phyloP scores from a whole-genome alignment of 2,113 vertebrate species.

The Dissostichus mawsoni region DNA sequence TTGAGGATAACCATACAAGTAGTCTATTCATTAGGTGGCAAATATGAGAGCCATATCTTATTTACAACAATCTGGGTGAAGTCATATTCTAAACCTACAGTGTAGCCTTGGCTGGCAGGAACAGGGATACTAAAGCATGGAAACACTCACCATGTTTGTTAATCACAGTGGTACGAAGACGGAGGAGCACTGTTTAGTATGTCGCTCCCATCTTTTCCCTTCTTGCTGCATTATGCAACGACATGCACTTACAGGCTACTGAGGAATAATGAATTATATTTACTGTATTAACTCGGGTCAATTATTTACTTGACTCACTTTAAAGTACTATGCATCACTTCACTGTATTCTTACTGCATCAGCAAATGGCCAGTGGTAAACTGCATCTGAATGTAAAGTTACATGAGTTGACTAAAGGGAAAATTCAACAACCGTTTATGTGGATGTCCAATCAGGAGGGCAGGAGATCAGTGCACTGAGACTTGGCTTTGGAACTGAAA shows the following conservation, averaged over 20 bases:
- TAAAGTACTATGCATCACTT: slow-evolving; percentile 6
- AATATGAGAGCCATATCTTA: slow-evolving; percentile 31
- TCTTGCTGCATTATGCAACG: slow-evolving; percentile 43
- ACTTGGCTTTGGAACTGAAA: too few species aligned
- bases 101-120: neutral
- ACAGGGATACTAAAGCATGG: neutral
- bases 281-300: slow-evolving; percentile 48
- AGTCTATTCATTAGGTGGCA: slow-evolving; percentile 41
- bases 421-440: too few species aligned
- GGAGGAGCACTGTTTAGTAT: slow-evolving; percentile 24
- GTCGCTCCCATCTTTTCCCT: slow-evolving; percentile 9
- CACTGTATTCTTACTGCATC: neutral
- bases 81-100: slow-evolving; percentile 13
- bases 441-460: too few species aligned
- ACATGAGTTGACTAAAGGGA: too few species aligned
- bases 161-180: slow-evolving; percentile 20
- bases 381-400: neutral
- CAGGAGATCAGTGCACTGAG: too few species aligned
- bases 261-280: slow-evolving; percentile 40
- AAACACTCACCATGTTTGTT: neutral
- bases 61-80: slow-evolving; percentile 30
- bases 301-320: slow-evolving; percentile 43
- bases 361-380: neutral
- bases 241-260: slow-evolving; percentile 35
- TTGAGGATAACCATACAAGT: slow-evolving; percentile 34